Evolutionary conservation across 2,113 vertebrate species (phyloP), one percentile per base, ranked within the genome.

Genomic region (Oryzias melastigma): DNA sequence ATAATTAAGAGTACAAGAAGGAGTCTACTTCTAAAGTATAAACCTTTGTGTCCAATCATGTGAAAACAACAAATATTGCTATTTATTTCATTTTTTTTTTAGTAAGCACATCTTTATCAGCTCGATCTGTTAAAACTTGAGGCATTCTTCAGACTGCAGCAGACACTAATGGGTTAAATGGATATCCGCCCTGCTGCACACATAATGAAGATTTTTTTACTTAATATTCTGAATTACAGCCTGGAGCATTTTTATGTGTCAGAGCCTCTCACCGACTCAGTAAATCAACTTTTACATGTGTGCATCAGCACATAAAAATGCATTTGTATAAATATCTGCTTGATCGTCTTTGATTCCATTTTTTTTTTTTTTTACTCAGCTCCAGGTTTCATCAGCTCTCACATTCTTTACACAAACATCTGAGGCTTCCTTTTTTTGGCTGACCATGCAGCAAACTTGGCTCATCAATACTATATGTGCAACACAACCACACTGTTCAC

Each of bases 341-440:
- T 49, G 52, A 62, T 29, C 51, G 24, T 54, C 18, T 70, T 72
- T 74, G 65, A 67, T 65, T 73, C 35, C 13, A 67, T 73, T 27
- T 64, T 52, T 48, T 71, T 50, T 50, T 20, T 29, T 70, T 22
- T 61, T 69, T 18, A 58, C 16, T 59, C 25, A 22, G 43, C 54
- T 67, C 49, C 24, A 50, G 58, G 57, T 58, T 14, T 62, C 29
- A 70, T 56, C 7, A 15, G 43, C 18, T n/a, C 49, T 40, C 27
- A 53, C 20, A 42, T 41, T 20, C 27, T 45, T 45, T 16, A 58
- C 13, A 24, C 19, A 35, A 14, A 52, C 53, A 74, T 61, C 52
- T 46, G n/a, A 5, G 44, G 19, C 29, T 64, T 49, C 45, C 62
- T 49, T 68, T 27, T 59, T 45, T 71, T 75, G 71, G 75, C 60